Base-by-base conservation (phyloP, 2,797 vertebrate species). In the Coccyzus lansbergi region DNA sequence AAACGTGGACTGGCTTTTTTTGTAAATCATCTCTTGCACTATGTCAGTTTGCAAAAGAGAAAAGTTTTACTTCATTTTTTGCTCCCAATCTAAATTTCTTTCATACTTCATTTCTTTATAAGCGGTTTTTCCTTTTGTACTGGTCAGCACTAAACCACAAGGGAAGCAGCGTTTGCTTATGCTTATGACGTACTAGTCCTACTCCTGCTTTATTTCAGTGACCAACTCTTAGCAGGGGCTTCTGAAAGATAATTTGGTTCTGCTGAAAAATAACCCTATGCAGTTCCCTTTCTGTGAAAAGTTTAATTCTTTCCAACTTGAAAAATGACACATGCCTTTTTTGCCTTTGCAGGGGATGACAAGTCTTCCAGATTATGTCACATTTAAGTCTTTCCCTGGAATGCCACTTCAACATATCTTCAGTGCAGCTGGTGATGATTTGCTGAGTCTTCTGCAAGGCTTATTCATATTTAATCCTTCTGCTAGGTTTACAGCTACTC, bases 361-460 rank as follows among this genome's bases (percentile, higher is more conserved):
- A 15, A 99, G 95, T 97, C 98, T 99, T 72, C 99, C 99, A 83
- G 99, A 99, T 97, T 99, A 99, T 22, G 98, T 99, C 84, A 98
- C 99, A 6, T 99, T 99, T 97, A 99, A 99, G 94, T 97, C 98
- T 87, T 99, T 99, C 92, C 98, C 99, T 69, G 99, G 99, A 77
- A 99, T 99, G 77, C 98, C 98, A 2, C 97, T 99, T 93, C 99
- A 99, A 9, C 98, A 99, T 95, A 99, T 99, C 97, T 99, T 99
- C 97, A 99, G 98, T 92, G 99, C 99, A 21, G 99, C 99, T 80
- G 98, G 99, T 74, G 99, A 99, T 11, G 99, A 99, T 95, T 97
- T 99, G 48, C 98, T 99, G 6, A 98, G 97, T 75, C 98, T 99
- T 46, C 97, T 99, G 44, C 99, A 98, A 92, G 98, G 98, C 31